phyloP scores from a whole-genome alignment of 2,888 invertebrate genomes.

The Caenorhabditis sp. region DNA sequence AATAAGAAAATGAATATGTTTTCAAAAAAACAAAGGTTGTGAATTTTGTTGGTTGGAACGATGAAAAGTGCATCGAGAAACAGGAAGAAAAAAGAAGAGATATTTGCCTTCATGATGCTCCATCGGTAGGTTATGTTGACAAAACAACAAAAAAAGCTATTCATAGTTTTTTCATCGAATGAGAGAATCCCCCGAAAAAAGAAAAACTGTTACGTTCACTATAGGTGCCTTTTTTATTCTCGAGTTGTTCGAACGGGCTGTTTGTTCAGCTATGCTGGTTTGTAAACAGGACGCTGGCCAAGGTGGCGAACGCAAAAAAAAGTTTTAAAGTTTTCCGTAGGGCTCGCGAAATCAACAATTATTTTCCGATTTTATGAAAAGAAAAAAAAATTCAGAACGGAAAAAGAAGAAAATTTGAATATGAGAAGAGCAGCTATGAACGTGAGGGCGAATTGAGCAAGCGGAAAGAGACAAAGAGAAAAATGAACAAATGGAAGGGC shows the following conservation, averaged over 20 bases:
- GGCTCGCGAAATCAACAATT: neutral
- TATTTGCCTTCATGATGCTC: slow-evolving; percentile 37
- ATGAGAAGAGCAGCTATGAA: neutral
- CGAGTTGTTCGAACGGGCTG: slow-evolving; percentile 56
- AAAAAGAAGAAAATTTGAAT: neutral
- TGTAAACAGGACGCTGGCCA: slow-evolving; percentile 28
- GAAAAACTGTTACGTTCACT: slow-evolving; percentile 35
- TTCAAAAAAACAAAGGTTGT: neutral
- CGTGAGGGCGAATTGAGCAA: neutral
- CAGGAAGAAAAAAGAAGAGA: neutral
- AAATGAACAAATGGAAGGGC: neutral
- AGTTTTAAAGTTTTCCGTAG: neutral
- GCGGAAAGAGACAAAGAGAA: neutral
- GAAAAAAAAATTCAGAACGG: neutral
- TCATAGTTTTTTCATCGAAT: slow-evolving; percentile 26
- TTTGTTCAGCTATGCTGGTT: slow-evolving; percentile 51
- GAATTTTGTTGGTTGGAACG: too few relatives aligned
- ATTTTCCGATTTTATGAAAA: too few relatives aligned
- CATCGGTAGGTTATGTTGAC: slow-evolving; percentile 25
- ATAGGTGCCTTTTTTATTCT: slow-evolving; percentile 38
- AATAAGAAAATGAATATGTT: too few relatives aligned
- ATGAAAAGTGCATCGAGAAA: neutral
- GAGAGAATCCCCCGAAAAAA: slow-evolving; percentile 22
- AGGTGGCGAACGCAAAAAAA: slow-evolving; percentile 1
- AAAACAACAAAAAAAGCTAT: slow-evolving; percentile 32